A percentile compares a stretch with the other conserved stretches of the same genome.
Conservation (phyloP, 2,797 vertebrate genomes). For the Hafferia zeledoni region DNA sequence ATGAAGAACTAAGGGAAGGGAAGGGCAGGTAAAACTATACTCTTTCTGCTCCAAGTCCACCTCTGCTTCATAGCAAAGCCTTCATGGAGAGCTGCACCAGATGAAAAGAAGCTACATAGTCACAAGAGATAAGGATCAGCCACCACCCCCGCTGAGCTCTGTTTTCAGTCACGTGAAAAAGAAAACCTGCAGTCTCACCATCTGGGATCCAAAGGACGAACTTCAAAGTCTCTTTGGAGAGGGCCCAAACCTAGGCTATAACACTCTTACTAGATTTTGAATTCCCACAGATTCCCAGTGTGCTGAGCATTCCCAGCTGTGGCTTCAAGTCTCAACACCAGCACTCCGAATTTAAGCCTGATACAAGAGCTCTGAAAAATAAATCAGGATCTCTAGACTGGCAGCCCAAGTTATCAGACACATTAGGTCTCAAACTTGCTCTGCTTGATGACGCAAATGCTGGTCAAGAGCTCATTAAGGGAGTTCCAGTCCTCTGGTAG, state of each 20-base stretch:
- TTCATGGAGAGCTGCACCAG: background rate
- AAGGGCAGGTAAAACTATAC: background rate
- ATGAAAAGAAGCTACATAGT: background rate
- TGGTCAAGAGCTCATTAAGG: background rate
- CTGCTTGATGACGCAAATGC: background rate
- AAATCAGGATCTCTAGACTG: background rate
- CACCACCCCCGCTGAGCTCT: background rate
- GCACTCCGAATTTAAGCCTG: rapidly evolving
- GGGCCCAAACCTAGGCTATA: background rate
- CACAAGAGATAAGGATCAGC: background rate
- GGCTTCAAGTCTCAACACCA: background rate
- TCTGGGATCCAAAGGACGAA: background rate
- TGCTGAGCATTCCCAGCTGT: background rate
- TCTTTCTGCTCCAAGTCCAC: background rate
- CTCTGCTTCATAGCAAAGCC: background rate
- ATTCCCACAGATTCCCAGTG: background rate
- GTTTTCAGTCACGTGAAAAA: background rate
- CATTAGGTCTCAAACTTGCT: background rate
- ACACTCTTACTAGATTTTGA: background rate
- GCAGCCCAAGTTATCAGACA: background rate
- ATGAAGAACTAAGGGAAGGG: background rate
- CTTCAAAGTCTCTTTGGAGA: background rate
- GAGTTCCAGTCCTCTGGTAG: background rate
- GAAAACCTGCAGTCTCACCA: background rate
- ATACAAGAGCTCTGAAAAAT: background rate